Evolutionary conservation across 1,140 invertebrate species (phyloP).

Genomic region (Saccostrea cuccullata): DNA sequence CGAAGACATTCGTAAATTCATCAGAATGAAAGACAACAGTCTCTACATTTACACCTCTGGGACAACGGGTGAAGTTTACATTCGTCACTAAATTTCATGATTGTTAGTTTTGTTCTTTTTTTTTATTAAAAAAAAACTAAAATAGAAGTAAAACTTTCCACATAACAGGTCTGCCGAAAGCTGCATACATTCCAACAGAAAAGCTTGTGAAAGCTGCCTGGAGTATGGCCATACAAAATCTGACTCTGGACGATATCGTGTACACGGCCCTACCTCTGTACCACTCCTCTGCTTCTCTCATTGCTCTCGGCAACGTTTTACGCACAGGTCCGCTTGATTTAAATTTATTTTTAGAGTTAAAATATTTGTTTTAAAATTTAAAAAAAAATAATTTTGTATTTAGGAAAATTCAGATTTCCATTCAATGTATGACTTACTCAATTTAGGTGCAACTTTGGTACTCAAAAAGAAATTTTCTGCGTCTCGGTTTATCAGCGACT

Average conservation of each 20-base stretch:
- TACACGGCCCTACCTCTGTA: conserved; percentile 65
- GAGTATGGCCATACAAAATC: not conserved
- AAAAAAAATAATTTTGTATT: too few relatives aligned
- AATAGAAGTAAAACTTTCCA: not conserved
- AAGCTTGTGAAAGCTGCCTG: conserved; percentile 37
- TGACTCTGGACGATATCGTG: conserved; percentile 56
- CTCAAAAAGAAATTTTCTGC: conserved; percentile 64
- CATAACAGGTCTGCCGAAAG: conserved; percentile 46
- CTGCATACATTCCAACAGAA: conserved; percentile 43
- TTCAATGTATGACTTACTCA: too few relatives aligned
- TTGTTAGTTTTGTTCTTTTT: not conserved
- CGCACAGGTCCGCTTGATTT: conserved; percentile 51
- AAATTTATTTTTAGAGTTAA: too few relatives aligned
- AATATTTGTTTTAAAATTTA: too few relatives aligned
- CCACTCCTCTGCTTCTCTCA: conserved; percentile 56
- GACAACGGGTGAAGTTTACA: conserved; percentile 39
- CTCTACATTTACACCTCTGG: conserved; percentile 44
- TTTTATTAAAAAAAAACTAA: not conserved
- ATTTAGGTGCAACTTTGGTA: conserved; percentile 61
- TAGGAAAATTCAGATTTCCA: too few relatives aligned
- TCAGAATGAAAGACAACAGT: not conserved
- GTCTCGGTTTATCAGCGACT: conserved; percentile 60
- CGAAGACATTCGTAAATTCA: not conserved
- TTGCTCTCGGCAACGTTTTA: conserved; percentile 56
- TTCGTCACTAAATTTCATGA: not conserved